Evolutionary conservation across 2,797 vertebrate species (phyloP), one percentile per base, ranked within the genome.

Genomic region (Hephaestus fuliginosus): DNA sequence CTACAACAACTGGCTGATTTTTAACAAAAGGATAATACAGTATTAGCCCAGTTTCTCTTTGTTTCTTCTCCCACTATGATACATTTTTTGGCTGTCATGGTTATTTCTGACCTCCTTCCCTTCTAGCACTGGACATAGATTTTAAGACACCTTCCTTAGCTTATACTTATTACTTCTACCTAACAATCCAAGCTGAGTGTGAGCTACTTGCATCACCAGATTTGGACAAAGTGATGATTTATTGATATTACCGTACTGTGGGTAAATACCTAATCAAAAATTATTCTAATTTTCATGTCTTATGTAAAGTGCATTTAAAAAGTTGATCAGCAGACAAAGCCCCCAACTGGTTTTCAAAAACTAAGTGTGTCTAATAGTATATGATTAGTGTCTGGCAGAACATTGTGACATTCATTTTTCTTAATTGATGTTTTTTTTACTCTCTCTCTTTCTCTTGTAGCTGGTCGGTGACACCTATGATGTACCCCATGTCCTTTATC

Each of bases 381-480:
- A 53, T 44, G 5, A 39, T 14, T 65, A 6, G 36, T 33, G 11
- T 12, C 17, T 36, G 43, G 0, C 15, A 22, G 18, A 49, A 39
- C 7, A 39, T 7, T 39, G 36, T 39, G 36, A 39, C 36, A 39
- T 39, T 39, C 36, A 39, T 39, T 39, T 22, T n/a, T 22, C 36
- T 7, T 48, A 55, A n/a, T 39, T 71, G 4, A 53, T n/a, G 1
- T 7, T 30, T 15, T 68, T 49, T 25, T 33, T 13, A n/a, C 4
- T 61, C 1, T 33, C 11, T 66, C 3, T 39, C 5, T 77, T 5
- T 84, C 33, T 80, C 8, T 81, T 36, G 5, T 90, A 99, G 98
- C 13, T 99, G 98, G 98, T 97, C 98, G 3, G 93, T 99, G 86
- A 98, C 97, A 5, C 98, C 98, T 58, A 96, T 99, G 97, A 99